Evolutionary conservation across 2,888 invertebrate genomes (phyloP).

Genomic region (Scaptomyza cyrtandrae): DNA sequence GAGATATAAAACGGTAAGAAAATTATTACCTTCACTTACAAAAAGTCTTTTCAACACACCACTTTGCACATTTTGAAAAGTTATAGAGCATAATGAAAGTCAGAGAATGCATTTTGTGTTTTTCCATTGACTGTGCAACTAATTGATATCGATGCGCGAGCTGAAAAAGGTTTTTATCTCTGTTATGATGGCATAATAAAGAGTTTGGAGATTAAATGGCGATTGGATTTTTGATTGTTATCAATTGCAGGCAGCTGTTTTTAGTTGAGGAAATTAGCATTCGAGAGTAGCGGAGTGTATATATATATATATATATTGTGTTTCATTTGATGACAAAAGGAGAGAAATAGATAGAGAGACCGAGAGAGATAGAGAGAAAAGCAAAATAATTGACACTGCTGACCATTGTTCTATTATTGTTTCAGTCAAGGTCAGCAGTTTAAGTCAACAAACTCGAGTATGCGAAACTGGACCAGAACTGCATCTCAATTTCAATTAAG

Average conservation of each 20-base stretch:
- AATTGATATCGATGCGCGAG: slow-evolving; percentile 27
- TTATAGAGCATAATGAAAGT: neutral
- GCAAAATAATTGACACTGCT: slow-evolving; percentile 3
- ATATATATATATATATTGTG: neutral
- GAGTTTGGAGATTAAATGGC: slow-evolving; percentile 14
- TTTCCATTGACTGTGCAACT: slow-evolving; percentile 17
- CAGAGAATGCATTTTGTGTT: slow-evolving; percentile 1
- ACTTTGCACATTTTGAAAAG: too few relatives aligned
- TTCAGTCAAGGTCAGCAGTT: slow-evolving; percentile 27
- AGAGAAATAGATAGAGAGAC: neutral
- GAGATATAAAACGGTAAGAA: too few relatives aligned
- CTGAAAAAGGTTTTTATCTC: neutral
- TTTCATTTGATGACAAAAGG: neutral
- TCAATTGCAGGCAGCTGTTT: slow-evolving; percentile 21
- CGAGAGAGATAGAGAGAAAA: neutral
- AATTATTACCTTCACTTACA: too few relatives aligned
- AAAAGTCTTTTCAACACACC: too few relatives aligned
- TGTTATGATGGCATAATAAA: slow-evolving; percentile 11
- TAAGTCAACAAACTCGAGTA: slow-evolving; percentile 2
- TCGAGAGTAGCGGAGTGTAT: neutral
- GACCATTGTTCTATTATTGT: neutral
- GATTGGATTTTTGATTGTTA: slow-evolving; percentile 2
- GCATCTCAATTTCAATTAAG: slow-evolving; percentile 63
- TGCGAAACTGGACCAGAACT: neutral
- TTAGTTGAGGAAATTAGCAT: slow-evolving; percentile 43